A percentile compares a stretch with the other conserved stretches of the same genome.
These are phyloP conservation scores for Rotaria macrura DNA, from an alignment of 2,888 invertebrate species.

Conservation along the genomic window DNA sequence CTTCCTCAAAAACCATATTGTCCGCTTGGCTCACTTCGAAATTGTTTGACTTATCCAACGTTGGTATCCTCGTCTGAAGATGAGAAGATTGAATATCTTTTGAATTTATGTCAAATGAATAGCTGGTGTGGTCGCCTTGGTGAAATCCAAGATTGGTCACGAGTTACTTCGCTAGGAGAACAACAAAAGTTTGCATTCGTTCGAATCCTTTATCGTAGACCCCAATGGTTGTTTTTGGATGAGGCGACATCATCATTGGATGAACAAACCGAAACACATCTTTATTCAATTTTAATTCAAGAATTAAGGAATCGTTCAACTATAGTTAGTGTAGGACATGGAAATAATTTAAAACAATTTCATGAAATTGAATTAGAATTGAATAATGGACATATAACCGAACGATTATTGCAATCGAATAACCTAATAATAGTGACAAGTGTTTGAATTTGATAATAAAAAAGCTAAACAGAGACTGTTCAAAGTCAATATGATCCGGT, in stretches of 20 bases:
- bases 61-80: background rate
- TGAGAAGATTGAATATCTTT: background rate
- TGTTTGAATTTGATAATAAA: too few relatives aligned
- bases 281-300: background rate
- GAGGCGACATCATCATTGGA: background rate
- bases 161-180: background rate
- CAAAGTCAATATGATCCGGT: too few relatives aligned
- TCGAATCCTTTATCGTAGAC: background rate
- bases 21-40: background rate
- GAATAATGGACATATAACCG: background rate
- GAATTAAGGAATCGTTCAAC: background rate
- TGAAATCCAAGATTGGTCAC: background rate
- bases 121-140: background rate
- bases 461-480: too few relatives aligned
- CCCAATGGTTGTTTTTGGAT: background rate
- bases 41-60: background rate
- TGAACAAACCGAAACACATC: background rate
- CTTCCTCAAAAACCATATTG: background rate
- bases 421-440: background rate
- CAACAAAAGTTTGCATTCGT: background rate
- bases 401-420: background rate
- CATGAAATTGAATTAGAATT: background rate
- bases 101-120: background rate
- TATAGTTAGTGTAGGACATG: background rate
- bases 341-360: background rate